These are phyloP conservation scores for Gymnosoma rotundatum DNA, from an alignment of 2,888 invertebrate species.

Conservation along the genomic window DNA sequence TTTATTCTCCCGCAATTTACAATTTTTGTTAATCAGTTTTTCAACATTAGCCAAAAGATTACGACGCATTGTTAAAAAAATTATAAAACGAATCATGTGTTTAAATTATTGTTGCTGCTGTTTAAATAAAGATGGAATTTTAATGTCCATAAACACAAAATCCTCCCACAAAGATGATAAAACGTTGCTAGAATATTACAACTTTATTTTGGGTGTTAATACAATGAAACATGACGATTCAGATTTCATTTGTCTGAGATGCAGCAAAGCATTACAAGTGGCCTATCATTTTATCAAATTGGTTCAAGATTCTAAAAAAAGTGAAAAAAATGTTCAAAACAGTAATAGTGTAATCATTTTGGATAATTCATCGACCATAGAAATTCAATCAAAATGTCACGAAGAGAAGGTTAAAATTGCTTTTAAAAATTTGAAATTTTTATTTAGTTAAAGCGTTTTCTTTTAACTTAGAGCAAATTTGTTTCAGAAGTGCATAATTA, in stretches of 20 bases:
- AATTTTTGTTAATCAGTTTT: not conserved
- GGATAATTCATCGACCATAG: not conserved
- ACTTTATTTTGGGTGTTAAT: conserved; percentile 69
- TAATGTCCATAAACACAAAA: conserved; percentile 44
- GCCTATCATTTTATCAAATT: conserved; percentile 76
- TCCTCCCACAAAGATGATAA: conserved; percentile 51
- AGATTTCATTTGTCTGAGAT: conserved; percentile 75
- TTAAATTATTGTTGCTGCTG: conserved; percentile 74
- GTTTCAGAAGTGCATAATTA: too few relatives aligned
- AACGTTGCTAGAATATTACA: conserved; percentile 56
- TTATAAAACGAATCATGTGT: conserved; percentile 16
- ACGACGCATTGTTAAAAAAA: not conserved
- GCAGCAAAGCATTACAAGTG: conserved; percentile 77
- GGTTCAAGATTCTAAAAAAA: conserved; percentile 51
- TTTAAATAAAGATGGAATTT: conserved; percentile 69
- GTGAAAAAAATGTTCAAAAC: not conserved
- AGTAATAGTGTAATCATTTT: not conserved
- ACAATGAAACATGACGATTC: conserved; percentile 61
- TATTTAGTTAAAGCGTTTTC: too few relatives aligned
- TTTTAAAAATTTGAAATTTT: too few relatives aligned
- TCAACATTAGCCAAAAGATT: too few relatives aligned
- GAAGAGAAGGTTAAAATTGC: not conserved
- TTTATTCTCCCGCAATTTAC: not conserved
- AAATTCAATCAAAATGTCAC: not conserved
- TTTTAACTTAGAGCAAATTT: too few relatives aligned